Evolutionary conservation across 2,797 vertebrate genomes (phyloP).

Genomic region (Fundulus diaphanus): DNA sequence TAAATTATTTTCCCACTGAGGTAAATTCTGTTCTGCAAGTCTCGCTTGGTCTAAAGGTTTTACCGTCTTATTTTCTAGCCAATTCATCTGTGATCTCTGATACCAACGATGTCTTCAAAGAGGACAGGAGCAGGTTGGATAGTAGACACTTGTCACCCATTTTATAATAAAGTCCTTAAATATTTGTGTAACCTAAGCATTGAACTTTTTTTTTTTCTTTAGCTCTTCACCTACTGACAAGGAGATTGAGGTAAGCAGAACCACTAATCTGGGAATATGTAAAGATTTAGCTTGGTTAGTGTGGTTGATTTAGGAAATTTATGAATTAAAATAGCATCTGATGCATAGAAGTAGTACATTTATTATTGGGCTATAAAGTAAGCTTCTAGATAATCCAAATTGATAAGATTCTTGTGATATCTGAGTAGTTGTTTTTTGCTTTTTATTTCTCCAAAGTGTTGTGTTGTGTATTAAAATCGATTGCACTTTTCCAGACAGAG

Average conservation of each 20-base stretch:
- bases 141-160: not conserved
- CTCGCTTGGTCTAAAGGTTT: not conserved
- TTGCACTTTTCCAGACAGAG: conserved; percentile 84
- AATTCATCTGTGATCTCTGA: conserved; percentile 60
- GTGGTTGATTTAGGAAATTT: not conserved
- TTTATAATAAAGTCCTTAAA: not conserved
- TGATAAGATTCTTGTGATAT: not conserved
- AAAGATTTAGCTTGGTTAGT: not conserved
- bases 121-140: conserved; percentile 70
- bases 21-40: not conserved
- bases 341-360: not conserved
- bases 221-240: conserved; percentile 89
- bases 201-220: conserved; percentile 47
- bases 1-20: not conserved
- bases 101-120: conserved; percentile 48
- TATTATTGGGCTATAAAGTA: not conserved
- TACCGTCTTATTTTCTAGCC: conserved; percentile 41
- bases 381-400: not conserved
- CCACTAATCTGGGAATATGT: not conserved
- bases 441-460: not conserved
- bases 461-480: not conserved
- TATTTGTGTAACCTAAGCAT: not conserved
- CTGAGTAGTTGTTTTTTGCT: not conserved
- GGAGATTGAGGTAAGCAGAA: conserved; percentile 90
- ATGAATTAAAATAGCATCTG: not conserved